Evolutionary conservation across 2,113 vertebrate genomes (phyloP).

Genomic region (Dasypus novemcinctus): DNA sequence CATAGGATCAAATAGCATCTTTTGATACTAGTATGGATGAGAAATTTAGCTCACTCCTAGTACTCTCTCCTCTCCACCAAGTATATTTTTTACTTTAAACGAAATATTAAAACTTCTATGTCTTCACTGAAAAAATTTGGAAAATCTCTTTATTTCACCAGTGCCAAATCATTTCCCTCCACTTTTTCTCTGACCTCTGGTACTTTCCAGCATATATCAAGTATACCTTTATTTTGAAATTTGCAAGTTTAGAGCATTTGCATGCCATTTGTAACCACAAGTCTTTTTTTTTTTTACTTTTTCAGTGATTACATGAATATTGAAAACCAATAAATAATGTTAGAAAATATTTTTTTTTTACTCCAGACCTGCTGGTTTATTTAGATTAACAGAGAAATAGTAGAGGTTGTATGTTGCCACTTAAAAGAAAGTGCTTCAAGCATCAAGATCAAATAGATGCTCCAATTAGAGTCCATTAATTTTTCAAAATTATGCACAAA

Average conservation of each 20-base stretch:
- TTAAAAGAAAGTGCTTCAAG: constrained; percentile 27
- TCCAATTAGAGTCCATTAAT: background rate
- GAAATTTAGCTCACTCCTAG: background rate
- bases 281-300: background rate
- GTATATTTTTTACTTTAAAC: background rate
- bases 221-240: background rate
- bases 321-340: background rate
- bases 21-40: background rate
- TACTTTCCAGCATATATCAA: background rate
- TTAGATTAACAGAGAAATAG: background rate
- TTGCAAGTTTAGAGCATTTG: background rate
- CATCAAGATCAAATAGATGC: background rate
- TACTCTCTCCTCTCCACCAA: background rate
- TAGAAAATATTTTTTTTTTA: constrained; percentile 16
- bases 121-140: background rate
- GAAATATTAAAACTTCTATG: background rate
- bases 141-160: background rate
- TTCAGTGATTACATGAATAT: background rate
- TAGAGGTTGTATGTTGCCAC: background rate
- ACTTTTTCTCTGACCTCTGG: background rate
- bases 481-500: background rate
- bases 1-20: background rate
- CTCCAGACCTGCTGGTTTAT: background rate
- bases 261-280: background rate
- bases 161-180: background rate